Conservation (phyloP, 2,888 invertebrate species). For the Thumatha senex region DNA sequence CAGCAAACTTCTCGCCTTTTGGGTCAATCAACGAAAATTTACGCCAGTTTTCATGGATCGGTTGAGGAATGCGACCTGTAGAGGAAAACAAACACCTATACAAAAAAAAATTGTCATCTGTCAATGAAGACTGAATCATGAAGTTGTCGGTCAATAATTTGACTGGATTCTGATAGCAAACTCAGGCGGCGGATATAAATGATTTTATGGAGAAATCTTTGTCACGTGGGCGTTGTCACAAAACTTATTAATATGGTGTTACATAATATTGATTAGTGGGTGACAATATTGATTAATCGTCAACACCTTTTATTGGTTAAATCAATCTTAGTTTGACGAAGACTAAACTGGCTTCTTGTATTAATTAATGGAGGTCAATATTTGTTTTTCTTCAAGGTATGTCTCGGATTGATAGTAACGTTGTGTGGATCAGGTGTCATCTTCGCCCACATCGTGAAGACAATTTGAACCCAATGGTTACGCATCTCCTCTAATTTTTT, state of each 20-base stretch:
- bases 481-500: neutral
- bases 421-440: no score
- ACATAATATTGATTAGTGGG: slow-evolving; percentile 32
- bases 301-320: slow-evolving; percentile 4
- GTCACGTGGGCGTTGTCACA: slow-evolving; percentile 34
- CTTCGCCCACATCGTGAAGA: no score
- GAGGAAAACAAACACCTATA: no score
- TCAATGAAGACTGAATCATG: no score
- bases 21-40: no score
- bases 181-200: slow-evolving; percentile 38
- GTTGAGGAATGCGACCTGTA: no score
- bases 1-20: no score
- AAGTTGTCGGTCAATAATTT: neutral
- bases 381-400: no score
- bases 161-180: slow-evolving; percentile 7
- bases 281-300: slow-evolving; percentile 30
- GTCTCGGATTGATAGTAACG: no score
- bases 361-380: neutral
- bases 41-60: no score
- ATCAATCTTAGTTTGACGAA: neutral
- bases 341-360: neutral
- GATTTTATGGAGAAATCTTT: slow-evolving; percentile 40
- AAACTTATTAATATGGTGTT: slow-evolving; percentile 19
- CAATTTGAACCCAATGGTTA: no score
- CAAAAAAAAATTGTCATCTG: no score